phyloP scores from a whole-genome alignment of 2,797 vertebrate genomes.

The Bryconaethiops microstoma region DNA sequence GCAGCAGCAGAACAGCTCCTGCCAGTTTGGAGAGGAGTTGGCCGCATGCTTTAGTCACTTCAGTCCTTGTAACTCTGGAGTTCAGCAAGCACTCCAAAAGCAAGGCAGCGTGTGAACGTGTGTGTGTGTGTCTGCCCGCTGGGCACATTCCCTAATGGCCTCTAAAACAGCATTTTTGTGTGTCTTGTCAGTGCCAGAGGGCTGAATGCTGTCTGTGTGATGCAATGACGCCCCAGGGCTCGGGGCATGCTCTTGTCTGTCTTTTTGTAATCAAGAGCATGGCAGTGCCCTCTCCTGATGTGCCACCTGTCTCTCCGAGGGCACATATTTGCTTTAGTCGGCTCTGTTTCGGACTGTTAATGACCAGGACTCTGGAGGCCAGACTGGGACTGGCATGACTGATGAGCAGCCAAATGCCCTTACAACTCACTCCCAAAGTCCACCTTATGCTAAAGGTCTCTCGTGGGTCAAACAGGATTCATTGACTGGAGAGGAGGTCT shows the following conservation, averaged over 20 bases:
- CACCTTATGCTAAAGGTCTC: not conserved
- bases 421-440: not conserved
- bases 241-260: constrained; percentile 36
- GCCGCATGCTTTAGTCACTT: not conserved
- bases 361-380: constrained; percentile 25
- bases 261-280: constrained; percentile 43
- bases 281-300: constrained; percentile 49
- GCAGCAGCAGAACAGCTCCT: constrained; percentile 5
- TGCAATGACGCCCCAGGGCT: constrained; percentile 14
- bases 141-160: constrained; percentile 42
- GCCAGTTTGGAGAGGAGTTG: constrained; percentile 1
- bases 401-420: constrained; percentile 33
- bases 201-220: constrained; percentile 38
- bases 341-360: constrained; percentile 26
- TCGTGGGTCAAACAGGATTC: not conserved
- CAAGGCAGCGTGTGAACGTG: constrained; percentile 16
- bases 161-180: constrained; percentile 43
- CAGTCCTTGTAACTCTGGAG: constrained; percentile 7
- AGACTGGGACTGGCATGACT: constrained; percentile 13
- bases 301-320: constrained; percentile 55
- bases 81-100: constrained; percentile 15
- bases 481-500: not conserved
- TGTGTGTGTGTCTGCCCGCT: constrained; percentile 19
- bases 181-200: constrained; percentile 34
- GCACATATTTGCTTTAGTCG: constrained; percentile 28